Evolutionary conservation across 2,888 invertebrate species (phyloP).

Genomic region (Terebella lapidaria): DNA sequence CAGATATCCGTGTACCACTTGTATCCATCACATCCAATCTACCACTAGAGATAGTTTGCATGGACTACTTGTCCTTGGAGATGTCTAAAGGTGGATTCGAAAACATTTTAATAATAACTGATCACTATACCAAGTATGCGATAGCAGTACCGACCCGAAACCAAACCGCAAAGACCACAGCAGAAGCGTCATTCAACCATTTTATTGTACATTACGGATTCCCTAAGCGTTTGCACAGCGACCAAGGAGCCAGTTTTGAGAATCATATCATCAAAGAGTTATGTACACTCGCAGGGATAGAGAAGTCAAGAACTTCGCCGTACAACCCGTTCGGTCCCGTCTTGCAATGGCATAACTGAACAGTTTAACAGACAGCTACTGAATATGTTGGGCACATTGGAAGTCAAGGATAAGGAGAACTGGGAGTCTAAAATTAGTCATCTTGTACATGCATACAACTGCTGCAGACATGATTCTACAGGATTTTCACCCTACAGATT

Average conservation of each 20-base stretch:
- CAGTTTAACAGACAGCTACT: neutral
- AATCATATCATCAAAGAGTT: neutral
- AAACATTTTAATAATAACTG: neutral
- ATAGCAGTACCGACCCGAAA: neutral
- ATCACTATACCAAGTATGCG: neutral
- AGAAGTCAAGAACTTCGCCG: neutral
- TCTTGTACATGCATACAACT: neutral
- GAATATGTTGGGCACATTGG: neutral
- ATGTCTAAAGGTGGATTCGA: neutral
- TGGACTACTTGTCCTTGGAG: neutral
- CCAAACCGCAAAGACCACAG: neutral
- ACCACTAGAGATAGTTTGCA: neutral
- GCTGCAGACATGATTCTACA: neutral
- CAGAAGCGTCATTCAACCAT: neutral
- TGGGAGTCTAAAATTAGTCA: neutral
- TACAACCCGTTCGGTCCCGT: neutral
- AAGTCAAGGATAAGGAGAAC: neutral
- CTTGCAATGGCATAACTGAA: neutral
- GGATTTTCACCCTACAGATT: neutral
- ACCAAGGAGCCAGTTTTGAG: neutral
- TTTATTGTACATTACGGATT: slow-evolving; percentile 1
- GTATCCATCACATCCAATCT: neutral
- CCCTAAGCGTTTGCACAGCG: neutral
- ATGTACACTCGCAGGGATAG: neutral
- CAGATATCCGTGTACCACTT: neutral